These are phyloP conservation scores for Thaumetopoea pityocampa DNA, from an alignment of 1,140 invertebrate genomes.

Conservation along the genomic window DNA sequence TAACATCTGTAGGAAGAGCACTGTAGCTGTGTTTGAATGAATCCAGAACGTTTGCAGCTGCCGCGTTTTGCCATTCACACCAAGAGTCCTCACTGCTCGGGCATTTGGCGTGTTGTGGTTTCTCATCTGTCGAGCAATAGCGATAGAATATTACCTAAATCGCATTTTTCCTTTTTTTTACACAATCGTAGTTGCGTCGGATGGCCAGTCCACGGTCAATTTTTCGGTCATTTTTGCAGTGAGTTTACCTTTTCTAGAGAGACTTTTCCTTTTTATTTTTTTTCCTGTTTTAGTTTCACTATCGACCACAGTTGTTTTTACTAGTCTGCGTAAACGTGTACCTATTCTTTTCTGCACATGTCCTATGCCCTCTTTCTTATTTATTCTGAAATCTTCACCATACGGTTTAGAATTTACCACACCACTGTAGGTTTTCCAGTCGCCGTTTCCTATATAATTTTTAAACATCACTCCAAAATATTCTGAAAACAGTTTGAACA, in stretches of 20 bases:
- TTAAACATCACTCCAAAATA: background rate
- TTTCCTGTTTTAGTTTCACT: background rate
- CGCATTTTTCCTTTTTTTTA: background rate
- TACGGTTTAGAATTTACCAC: background rate
- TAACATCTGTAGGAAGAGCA: too few species aligned
- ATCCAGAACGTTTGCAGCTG: too few species aligned
- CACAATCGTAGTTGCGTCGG: background rate
- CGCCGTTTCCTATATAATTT: background rate
- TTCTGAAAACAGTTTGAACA: background rate
- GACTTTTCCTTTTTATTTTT: background rate
- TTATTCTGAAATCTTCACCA: conserved; percentile 1
- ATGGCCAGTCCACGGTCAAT: conserved; percentile 1
- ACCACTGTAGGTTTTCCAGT: too few species aligned
- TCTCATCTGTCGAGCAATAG: too few species aligned
- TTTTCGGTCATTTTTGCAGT: background rate
- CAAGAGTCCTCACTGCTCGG: too few species aligned
- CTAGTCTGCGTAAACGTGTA: background rate
- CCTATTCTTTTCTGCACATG: background rate
- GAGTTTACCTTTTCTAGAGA: background rate
- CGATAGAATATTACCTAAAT: background rate
- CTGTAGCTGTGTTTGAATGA: too few species aligned
- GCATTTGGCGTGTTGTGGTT: too few species aligned
- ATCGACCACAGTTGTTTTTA: background rate
- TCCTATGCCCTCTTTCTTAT: background rate
- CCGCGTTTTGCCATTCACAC: too few species aligned